Conservation (phyloP, 2,797 vertebrate genomes). For the Platalea minor region DNA sequence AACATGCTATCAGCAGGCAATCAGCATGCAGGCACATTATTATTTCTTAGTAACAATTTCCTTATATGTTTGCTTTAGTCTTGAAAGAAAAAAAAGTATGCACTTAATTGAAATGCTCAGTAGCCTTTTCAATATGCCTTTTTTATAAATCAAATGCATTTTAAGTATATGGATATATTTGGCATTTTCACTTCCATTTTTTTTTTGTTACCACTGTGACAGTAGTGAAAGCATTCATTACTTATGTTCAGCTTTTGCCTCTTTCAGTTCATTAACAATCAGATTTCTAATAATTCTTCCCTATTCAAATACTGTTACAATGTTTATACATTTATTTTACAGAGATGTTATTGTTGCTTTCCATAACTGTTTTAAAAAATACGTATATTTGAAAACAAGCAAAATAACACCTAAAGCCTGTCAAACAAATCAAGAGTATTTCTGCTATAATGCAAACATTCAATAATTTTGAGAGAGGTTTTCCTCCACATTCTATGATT, state of each 20-base stretch:
- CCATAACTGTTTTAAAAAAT: neutral
- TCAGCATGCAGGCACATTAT: neutral
- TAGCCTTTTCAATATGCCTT: neutral
- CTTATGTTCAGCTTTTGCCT: neutral
- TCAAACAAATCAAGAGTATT: neutral
- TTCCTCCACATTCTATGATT: neutral
- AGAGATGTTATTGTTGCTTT: neutral
- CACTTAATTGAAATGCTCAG: neutral
- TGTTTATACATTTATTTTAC: neutral
- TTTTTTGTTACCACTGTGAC: neutral
- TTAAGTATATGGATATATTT: neutral
- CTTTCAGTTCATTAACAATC: neutral
- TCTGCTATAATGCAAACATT: neutral
- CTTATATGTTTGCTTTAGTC: neutral
- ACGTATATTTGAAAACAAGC: neutral
- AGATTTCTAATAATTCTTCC: neutral
- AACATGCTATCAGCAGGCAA: neutral
- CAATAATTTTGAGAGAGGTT: neutral
- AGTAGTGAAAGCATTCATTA: neutral
- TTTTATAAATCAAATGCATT: neutral
- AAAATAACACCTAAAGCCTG: neutral
- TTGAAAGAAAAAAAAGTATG: neutral
- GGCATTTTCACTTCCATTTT: neutral
- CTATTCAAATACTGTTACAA: neutral
- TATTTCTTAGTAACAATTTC: constrained; percentile 6